Evolutionary conservation across 2,888 invertebrate genomes (phyloP), one percentile per base, ranked within the genome.

Genomic region (Philhelius pedissequus): DNA sequence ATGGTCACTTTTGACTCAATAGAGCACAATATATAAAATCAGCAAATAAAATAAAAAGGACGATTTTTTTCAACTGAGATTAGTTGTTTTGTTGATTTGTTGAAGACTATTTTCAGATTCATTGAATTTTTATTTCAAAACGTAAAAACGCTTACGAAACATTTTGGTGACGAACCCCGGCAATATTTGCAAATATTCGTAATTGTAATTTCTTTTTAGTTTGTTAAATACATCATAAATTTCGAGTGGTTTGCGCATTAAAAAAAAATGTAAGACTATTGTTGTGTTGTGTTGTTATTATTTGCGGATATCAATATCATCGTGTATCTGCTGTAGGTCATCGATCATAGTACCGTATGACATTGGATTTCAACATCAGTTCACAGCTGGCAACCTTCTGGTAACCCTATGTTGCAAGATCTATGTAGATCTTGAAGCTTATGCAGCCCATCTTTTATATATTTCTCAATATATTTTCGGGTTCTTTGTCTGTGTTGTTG

Each of bases 401-500:
- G n/a, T n/a, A n/a, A n/a, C n/a, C n/a, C n/a, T n/a, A n/a, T n/a
- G n/a, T n/a, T n/a, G n/a, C n/a, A n/a, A n/a, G n/a, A n/a, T n/a
- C n/a, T n/a, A n/a, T n/a, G n/a, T n/a, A n/a, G n/a, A n/a, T 77
- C 71, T 20, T 71, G 58, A 15, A 68, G 9, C 27, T 54, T 43
- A 1, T 62, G 60, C 0, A 50, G 52, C 3, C 2, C 54, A 2
- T 56, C 20, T 15, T 48, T 50, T 73, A 50, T 32, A 30, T 18
- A 43, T 8, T 9, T 56, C 18, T 80, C 60, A 13, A 30, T 0
- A 38, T 80, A 54, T 30, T 94, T 95, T 91, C 94, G 94, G 60
- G 92, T 92, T 66, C 94, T 92, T 87, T 95, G n/a, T n/a, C n/a
- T n/a, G n/a, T n/a, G 94, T 84, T 94, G 94, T 88, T 94, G 93